phyloP scores from a whole-genome alignment of 2,797 vertebrate species.

The Malacoctenus gilli region DNA sequence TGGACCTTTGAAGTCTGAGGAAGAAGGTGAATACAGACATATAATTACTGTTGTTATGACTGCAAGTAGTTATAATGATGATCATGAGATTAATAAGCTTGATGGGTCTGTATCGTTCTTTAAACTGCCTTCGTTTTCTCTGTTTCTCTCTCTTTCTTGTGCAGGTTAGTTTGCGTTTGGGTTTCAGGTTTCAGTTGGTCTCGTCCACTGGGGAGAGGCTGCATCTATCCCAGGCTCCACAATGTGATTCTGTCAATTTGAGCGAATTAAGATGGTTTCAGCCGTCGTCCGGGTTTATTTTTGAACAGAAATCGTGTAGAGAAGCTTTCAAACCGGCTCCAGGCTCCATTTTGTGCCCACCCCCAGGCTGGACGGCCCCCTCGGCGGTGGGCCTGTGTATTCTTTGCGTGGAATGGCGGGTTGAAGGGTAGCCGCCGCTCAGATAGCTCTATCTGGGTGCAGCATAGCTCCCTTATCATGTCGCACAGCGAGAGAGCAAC shows the following conservation, averaged over 20 bases:
- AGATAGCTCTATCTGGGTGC: conserved; percentile 83
- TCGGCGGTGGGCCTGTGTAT: conserved; percentile 44
- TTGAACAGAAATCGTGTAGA: background rate
- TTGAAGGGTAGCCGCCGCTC: conserved; percentile 68
- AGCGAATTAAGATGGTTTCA: conserved; percentile 2
- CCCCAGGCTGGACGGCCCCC: conserved; percentile 46
- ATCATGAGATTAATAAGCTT: no score
- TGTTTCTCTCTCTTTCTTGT: background rate
- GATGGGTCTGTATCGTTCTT: no score
- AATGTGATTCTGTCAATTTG: conserved; percentile 23
- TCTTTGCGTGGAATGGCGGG: conserved; percentile 72
- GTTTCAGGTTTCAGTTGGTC: conserved; percentile 10
- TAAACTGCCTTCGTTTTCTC: background rate
- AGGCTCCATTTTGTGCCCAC: conserved; percentile 67
- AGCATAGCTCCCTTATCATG: conserved; percentile 81
- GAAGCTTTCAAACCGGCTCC: conserved; percentile 1
- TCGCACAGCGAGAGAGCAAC: conserved; percentile 57
- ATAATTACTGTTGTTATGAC: conserved; percentile 11
- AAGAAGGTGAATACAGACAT: conserved; percentile 23
- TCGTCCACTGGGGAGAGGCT: background rate
- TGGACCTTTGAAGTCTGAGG: conserved; percentile 46
- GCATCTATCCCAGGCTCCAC: background rate
- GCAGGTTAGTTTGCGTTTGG: background rate
- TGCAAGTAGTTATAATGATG: background rate
- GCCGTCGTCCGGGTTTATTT: conserved; percentile 1